Evolutionary conservation across 2,113 vertebrate species (phyloP).

Genomic region (Mormyrus iriodes): DNA sequence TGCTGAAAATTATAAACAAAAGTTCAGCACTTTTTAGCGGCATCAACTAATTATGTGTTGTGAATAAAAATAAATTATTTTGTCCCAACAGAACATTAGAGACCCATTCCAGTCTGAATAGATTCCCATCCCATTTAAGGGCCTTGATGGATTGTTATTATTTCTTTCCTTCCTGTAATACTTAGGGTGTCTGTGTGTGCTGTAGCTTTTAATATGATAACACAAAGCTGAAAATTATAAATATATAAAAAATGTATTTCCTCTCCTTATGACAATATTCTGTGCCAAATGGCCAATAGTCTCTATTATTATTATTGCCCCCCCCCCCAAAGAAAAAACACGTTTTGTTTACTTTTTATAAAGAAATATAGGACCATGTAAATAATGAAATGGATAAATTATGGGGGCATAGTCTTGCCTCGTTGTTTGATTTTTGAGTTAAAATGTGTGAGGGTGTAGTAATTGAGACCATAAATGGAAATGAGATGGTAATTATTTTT

Average conservation of each 20-base stretch:
- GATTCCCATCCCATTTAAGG: neutral
- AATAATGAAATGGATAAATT: neutral
- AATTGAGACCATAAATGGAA: neutral
- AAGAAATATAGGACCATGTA: neutral
- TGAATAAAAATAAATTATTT: conserved; percentile 9
- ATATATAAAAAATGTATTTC: neutral
- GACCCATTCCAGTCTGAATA: neutral
- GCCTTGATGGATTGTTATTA: neutral
- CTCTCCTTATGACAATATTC: neutral
- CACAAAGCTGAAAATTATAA: neutral
- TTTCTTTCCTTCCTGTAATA: neutral
- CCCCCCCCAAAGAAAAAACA: neutral
- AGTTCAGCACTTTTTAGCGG: conserved; percentile 17
- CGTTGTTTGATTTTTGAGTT: neutral
- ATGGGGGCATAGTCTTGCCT: neutral
- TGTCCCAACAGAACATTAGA: neutral
- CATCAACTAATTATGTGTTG: conserved; percentile 2
- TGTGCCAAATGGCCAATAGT: neutral
- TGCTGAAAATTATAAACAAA: neutral
- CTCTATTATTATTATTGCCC: neutral
- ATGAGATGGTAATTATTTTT: neutral
- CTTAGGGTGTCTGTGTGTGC: neutral
- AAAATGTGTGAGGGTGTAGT: neutral
- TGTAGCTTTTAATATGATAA: neutral
- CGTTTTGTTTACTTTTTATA: neutral